Evolutionary conservation across 2,797 vertebrate genomes (phyloP).

Genomic region (Decapterus maruadsi): DNA sequence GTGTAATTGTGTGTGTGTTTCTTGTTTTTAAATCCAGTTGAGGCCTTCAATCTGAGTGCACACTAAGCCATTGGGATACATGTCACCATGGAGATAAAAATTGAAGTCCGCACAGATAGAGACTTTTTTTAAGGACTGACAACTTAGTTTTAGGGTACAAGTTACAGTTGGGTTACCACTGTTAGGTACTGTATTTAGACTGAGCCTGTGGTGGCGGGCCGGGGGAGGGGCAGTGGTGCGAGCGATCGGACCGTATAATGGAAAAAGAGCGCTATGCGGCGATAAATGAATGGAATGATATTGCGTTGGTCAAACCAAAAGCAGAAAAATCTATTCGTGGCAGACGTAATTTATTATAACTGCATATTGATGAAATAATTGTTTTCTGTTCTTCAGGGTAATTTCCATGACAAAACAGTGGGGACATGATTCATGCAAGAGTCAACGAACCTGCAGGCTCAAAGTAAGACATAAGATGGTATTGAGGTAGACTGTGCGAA

Average conservation of each 20-base stretch:
- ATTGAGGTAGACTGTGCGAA: neutral
- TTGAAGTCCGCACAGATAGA: neutral
- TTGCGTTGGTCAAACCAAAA: too few species aligned
- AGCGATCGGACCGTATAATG: too few species aligned
- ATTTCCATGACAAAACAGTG: slow-evolving; percentile 1
- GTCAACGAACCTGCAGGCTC: neutral
- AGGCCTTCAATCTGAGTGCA: neutral
- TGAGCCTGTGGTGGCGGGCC: too few species aligned
- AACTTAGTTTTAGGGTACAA: neutral
- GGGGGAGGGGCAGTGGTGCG: too few species aligned
- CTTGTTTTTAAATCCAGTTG: neutral
- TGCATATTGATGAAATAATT: slow-evolving; percentile 1
- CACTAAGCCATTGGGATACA: too few species aligned
- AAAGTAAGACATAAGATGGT: neutral
- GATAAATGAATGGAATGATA: too few species aligned
- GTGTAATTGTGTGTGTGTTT: neutral
- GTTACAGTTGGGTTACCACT: neutral
- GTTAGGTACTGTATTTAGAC: too few species aligned
- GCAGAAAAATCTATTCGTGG: too few species aligned
- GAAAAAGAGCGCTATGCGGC: too few species aligned
- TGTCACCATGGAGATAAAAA: too few species aligned
- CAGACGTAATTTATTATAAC: too few species aligned
- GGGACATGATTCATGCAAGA: neutral
- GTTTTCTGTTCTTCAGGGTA: neutral
- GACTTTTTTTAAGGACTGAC: too few species aligned